A percentile compares a stretch with the other conserved stretches of the same genome.
Evolutionary conservation across 2,888 invertebrate genomes (phyloP).

Genomic region (Trachelus stipa): DNA sequence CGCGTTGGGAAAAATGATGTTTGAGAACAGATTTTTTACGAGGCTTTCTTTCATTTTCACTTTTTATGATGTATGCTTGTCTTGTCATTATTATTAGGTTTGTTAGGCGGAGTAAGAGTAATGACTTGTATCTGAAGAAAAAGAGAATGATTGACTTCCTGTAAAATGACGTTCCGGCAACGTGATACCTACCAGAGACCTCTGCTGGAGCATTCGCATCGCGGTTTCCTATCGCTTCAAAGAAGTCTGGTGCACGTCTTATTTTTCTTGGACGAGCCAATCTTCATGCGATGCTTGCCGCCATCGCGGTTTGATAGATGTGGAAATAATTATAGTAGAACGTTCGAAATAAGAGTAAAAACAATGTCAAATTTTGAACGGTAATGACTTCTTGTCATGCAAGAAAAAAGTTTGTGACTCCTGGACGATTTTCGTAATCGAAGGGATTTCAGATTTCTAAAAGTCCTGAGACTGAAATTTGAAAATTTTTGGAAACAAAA

Average conservation of each 20-base stretch:
- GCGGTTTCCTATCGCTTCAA: conserved; percentile 9
- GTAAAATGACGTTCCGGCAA: neutral
- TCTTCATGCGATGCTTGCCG: conserved; percentile 44
- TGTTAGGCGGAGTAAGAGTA: neutral
- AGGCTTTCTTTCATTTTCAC: neutral
- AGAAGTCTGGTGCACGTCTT: conserved; percentile 26
- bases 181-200: neutral
- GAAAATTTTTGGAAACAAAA: neutral
- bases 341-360: conserved; percentile 60
- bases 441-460: neutral
- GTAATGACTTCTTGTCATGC: conserved; percentile 63
- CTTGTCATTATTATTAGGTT: neutral
- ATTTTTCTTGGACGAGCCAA: conserved; percentile 53
- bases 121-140: neutral
- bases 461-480: neutral
- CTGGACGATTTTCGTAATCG: neutral
- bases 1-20: neutral
- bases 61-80: no score
- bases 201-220: neutral
- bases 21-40: neutral
- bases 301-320: conserved; percentile 60
- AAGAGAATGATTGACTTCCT: neutral
- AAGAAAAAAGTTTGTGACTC: conserved; percentile 38
- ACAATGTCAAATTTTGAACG: conserved; percentile 63
- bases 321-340: conserved; percentile 66